Evolutionary conservation across 1,140 invertebrate genomes (phyloP).

Genomic region (Charaxes varanes): DNA sequence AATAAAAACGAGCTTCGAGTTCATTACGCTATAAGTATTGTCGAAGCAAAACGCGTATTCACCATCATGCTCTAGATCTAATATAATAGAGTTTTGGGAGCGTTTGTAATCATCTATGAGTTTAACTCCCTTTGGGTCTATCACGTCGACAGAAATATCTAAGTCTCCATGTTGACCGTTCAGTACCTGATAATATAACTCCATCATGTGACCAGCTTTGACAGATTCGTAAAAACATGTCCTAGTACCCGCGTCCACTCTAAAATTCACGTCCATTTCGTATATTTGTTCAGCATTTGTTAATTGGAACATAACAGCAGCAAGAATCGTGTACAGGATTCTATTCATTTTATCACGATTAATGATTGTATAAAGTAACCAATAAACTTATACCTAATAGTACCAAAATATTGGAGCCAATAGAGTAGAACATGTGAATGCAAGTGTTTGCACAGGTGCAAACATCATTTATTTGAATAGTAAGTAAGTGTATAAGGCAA

Average conservation of each 20-base stretch:
- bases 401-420: no score
- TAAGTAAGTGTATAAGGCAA: no score
- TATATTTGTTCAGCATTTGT: constrained; percentile 28
- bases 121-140: constrained; percentile 76
- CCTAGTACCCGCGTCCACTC: constrained; percentile 77
- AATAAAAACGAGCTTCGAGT: constrained; percentile 86
- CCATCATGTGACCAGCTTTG: constrained; percentile 75
- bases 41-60: constrained; percentile 89
- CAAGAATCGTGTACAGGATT: no score
- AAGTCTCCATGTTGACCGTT: constrained; percentile 85
- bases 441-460: no score
- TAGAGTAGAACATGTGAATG: no score
- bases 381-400: no score
- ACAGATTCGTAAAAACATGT: constrained; percentile 81
- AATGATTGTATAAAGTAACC: no score
- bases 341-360: no score
- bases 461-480: no score
- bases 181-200: constrained; percentile 84
- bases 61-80: constrained; percentile 70
- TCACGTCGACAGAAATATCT: constrained; percentile 82
- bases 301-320: no score
- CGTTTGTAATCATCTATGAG: constrained; percentile 81
- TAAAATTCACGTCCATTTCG: constrained; percentile 80
- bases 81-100: constrained; percentile 77
- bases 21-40: constrained; percentile 85